Evolutionary conservation across 2,113 vertebrate species (phyloP).

Genomic region (Tenebrosternarchus preto): DNA sequence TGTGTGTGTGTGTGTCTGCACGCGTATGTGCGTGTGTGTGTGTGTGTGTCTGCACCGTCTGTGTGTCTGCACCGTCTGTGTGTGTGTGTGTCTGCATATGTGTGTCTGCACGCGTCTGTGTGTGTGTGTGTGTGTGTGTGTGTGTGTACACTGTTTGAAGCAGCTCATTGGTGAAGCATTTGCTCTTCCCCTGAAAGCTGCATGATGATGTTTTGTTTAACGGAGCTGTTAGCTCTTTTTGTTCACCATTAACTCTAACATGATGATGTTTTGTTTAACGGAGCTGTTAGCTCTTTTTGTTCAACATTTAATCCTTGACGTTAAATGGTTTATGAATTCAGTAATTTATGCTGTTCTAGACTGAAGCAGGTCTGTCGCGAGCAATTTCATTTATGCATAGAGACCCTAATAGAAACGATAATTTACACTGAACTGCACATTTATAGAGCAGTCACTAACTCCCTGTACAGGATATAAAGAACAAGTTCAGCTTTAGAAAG

Average conservation of each 20-base stretch:
- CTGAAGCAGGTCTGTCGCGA: constrained; percentile 14
- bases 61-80: no score
- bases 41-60: constrained; percentile 9
- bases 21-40: neutral
- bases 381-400: constrained; percentile 22
- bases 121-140: neutral
- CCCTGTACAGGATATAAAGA: constrained; percentile 26
- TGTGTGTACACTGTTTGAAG: neutral
- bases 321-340: constrained; percentile 26
- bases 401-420: constrained; percentile 15
- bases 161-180: neutral
- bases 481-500: neutral
- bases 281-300: constrained; percentile 20
- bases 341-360: constrained; percentile 8
- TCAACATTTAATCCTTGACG: constrained; percentile 5
- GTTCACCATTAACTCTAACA: constrained; percentile 2
- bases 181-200: constrained; percentile 15
- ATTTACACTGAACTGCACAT: constrained; percentile 14
- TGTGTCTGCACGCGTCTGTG: neutral
- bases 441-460: constrained; percentile 6
- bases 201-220: neutral
- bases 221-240: constrained; percentile 17
- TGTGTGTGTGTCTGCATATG: neutral
- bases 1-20: constrained; percentile 1
- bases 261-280: no score